Percentiles rank a stretch among this genome's conserved stretches.
phyloP scores from a whole-genome alignment of 1,140 invertebrate species.

The Macrobrachium rosenbergii region DNA sequence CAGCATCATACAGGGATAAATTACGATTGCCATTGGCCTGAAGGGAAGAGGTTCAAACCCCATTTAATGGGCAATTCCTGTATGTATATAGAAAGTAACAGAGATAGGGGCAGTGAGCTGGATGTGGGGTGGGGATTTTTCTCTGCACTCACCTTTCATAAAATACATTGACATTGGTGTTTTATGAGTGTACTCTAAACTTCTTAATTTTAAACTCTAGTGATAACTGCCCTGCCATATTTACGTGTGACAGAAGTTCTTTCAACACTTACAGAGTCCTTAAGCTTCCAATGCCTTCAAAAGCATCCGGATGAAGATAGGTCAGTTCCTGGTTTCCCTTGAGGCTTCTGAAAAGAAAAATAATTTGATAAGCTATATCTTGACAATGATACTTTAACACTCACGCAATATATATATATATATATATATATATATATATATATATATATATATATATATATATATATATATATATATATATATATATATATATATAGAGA shows the following conservation, averaged over 20 bases:
- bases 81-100: no score
- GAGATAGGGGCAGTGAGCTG: no score
- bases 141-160: no score
- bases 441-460: not conserved
- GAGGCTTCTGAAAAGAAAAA: conserved; percentile 50
- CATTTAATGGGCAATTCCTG: no score
- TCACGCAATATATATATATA: not conserved
- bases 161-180: not conserved
- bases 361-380: not conserved
- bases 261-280: conserved; percentile 50
- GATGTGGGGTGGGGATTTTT: no score
- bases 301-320: conserved; percentile 31
- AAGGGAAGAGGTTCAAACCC: no score
- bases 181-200: not conserved
- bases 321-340: conserved; percentile 47
- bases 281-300: conserved; percentile 35
- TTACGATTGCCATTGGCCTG: no score
- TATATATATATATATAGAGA: not conserved
- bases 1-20: no score
- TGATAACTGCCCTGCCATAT: not conserved
- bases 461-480: not conserved
- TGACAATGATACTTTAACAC: not conserved
- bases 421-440: not conserved
- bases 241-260: not conserved
- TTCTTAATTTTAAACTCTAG: not conserved